Conservation (phyloP, 1,140 invertebrate species). For the Temnothorax longispinosus region DNA sequence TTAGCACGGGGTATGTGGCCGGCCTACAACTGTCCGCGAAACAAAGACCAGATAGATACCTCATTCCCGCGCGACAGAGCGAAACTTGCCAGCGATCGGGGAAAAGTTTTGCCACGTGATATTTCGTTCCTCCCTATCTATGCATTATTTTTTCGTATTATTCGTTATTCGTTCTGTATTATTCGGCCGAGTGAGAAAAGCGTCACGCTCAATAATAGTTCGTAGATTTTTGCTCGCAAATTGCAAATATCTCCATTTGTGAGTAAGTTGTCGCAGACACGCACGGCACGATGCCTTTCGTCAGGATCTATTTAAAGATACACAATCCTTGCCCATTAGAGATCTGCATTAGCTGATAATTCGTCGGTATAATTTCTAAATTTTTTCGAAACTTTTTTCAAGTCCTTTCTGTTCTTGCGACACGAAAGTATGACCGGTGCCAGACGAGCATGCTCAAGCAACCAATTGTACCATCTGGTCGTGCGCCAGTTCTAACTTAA, state of each 20-base stretch:
- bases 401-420: slow-evolving; percentile 45
- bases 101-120: slow-evolving; percentile 32
- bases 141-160: slow-evolving; percentile 26
- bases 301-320: not conserved
- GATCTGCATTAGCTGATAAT: slow-evolving; percentile 19
- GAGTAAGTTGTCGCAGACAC: not conserved
- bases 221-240: not conserved
- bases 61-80: slow-evolving; percentile 10
- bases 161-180: not conserved
- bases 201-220: not conserved
- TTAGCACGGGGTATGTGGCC: slow-evolving; percentile 69
- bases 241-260: slow-evolving; percentile 5
- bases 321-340: not conserved
- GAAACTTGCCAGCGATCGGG: slow-evolving; percentile 30
- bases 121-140: slow-evolving; percentile 23
- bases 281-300: not conserved
- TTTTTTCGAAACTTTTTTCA: slow-evolving; percentile 18
- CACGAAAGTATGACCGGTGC: slow-evolving; percentile 60
- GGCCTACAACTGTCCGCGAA: slow-evolving; percentile 64
- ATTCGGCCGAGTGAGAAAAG: not conserved
- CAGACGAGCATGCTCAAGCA: slow-evolving; percentile 63
- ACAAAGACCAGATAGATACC: slow-evolving; percentile 62
- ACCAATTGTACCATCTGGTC: slow-evolving; percentile 71
- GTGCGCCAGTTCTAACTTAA: slow-evolving; percentile 66
- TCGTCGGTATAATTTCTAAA: slow-evolving; percentile 25